phyloP scores from a whole-genome alignment of 23 tunicate species.

The Styela clava region DNA sequence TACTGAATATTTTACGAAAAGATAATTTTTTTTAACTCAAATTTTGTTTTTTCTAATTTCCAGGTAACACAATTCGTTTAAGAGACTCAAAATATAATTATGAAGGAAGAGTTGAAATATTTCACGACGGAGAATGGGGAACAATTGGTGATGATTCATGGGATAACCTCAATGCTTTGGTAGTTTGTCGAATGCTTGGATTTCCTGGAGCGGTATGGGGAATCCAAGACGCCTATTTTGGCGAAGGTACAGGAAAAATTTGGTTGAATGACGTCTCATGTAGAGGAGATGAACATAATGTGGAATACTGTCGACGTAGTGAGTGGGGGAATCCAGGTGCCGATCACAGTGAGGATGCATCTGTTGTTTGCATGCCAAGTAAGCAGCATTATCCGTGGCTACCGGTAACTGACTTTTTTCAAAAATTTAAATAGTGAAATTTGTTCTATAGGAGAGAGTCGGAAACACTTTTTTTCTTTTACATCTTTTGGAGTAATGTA shows the following conservation, averaged over 20 bases:
- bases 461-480: no score
- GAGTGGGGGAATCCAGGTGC: slow-evolving; percentile 25
- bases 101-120: slow-evolving; percentile 47
- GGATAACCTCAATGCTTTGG: slow-evolving; percentile 11
- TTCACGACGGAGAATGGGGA: slow-evolving; percentile 37
- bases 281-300: slow-evolving; percentile 26
- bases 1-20: background rate
- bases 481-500: no score
- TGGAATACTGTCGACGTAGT: slow-evolving; percentile 18
- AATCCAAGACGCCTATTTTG: slow-evolving; percentile 1
- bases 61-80: background rate
- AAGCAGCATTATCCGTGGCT: no score
- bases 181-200: slow-evolving; percentile 27
- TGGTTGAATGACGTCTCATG: slow-evolving; percentile 42
- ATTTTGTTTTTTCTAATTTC: no score
- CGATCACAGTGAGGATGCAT: slow-evolving; percentile 35
- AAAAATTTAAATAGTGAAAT: no score
- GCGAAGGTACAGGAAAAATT: slow-evolving; percentile 25
- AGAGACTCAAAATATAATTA: background rate
- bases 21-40: no score
- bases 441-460: no score
- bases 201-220: slow-evolving; percentile 4
- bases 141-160: slow-evolving; percentile 41
- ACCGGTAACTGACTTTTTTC: no score
- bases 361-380: slow-evolving; percentile 22